A percentile compares a stretch with the other conserved stretches of the same genome.
These are phyloP conservation scores for Selenia dentaria DNA, from an alignment of 2,888 invertebrate genomes.

Conservation along the genomic window DNA sequence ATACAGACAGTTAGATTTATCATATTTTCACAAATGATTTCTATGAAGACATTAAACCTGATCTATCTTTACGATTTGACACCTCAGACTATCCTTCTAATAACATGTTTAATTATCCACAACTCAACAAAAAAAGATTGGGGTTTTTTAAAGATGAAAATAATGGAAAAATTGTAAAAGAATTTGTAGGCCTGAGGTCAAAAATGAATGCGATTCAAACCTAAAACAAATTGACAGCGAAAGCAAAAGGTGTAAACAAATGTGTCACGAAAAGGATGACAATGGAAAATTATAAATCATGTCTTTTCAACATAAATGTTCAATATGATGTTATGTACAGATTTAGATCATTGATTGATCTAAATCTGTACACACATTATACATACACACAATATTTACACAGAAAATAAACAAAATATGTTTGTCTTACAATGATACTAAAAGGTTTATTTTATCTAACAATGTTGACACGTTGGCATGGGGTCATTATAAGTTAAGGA, in stretches of 20 bases:
- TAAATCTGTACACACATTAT: too few relatives aligned
- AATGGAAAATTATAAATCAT: neutral
- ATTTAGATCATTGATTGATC: constrained; percentile 20
- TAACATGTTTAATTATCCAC: constrained; percentile 9
- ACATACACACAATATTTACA: constrained; percentile 32
- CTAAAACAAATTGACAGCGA: neutral
- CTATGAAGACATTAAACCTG: constrained; percentile 4
- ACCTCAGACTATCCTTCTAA: constrained; percentile 3
- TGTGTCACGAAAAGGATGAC: neutral
- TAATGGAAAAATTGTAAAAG: constrained; percentile 4
- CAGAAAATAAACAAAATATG: constrained; percentile 31
- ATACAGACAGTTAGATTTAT: constrained; percentile 11
- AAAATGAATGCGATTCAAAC: neutral
- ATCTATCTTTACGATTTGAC: constrained; percentile 1
- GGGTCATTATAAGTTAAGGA: neutral
- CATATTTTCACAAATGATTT: constrained; percentile 7
- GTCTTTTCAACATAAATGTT: neutral
- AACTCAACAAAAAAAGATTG: constrained; percentile 26
- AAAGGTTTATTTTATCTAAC: constrained; percentile 4
- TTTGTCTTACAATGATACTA: constrained; percentile 22
- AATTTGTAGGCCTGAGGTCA: neutral
- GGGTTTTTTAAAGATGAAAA: constrained; percentile 33
- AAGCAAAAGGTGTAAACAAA: neutral
- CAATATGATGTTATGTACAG: neutral
- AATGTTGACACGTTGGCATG: neutral